phyloP scores from a whole-genome alignment of 2,888 invertebrate genomes.

The Conus canariensis region DNA sequence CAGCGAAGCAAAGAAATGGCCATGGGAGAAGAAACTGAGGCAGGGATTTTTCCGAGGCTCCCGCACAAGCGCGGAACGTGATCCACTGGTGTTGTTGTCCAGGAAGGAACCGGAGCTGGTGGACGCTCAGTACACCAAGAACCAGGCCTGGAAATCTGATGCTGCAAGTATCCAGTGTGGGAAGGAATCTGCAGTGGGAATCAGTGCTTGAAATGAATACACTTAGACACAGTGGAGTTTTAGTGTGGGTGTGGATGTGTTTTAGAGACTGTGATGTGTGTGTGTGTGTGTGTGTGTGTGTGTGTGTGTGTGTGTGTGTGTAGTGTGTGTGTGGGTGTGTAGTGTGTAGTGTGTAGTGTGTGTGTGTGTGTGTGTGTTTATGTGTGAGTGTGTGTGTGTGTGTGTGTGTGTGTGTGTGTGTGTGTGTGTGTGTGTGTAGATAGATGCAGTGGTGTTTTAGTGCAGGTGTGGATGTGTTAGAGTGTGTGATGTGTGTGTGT shows the following conservation, averaged over 20 bases:
- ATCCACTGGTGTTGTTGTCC: conserved; percentile 89
- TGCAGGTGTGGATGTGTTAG: too few relatives aligned
- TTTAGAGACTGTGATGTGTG: neutral
- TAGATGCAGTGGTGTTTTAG: neutral
- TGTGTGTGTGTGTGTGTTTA: too few relatives aligned
- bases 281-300: neutral
- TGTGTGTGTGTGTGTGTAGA: neutral
- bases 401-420: neutral
- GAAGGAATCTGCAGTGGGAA: too few relatives aligned
- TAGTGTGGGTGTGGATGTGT: neutral
- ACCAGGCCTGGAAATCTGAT: conserved; percentile 98
- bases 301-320: conserved; percentile 6
- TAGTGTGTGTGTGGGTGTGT: neutral
- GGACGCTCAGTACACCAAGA: conserved; percentile 97
- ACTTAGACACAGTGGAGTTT: neutral
- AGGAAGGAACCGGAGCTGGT: conserved; percentile 85
- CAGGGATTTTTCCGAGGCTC: conserved; percentile 93
- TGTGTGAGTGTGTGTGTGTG: neutral
- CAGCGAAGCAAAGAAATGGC: conserved; percentile 83
- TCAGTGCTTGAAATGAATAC: too few relatives aligned
- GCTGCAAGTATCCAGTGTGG: conserved; percentile 79
- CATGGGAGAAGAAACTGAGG: conserved; percentile 88
- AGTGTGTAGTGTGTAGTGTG: too few relatives aligned
- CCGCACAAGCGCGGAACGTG: conserved; percentile 93
- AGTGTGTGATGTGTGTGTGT: too few relatives aligned